Evolutionary conservation across 2,888 invertebrate species (phyloP).

Genomic region (Ophion slaviceki): DNA sequence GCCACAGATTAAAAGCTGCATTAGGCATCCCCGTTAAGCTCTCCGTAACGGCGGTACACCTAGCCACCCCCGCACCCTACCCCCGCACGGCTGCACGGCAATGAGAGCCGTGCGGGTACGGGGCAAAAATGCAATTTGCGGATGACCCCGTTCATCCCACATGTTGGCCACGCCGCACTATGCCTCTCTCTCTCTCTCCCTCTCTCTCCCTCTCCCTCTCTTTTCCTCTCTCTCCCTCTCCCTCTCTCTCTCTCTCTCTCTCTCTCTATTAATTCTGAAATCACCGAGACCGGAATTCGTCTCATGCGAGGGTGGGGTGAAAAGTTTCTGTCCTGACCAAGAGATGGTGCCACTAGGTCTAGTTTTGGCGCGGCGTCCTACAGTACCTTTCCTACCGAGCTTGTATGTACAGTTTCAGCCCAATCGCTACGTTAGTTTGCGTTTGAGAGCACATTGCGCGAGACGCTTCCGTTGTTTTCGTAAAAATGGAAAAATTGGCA

Average conservation of each 20-base stretch:
- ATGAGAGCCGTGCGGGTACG: conserved; percentile 28
- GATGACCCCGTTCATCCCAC: conserved; percentile 61
- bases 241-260: not conserved
- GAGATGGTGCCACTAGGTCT: no score
- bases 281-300: conserved; percentile 50
- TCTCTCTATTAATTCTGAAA: conserved; percentile 46
- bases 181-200: not conserved
- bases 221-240: conserved; percentile 2
- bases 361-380: no score
- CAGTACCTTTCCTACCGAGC: no score
- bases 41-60: conserved; percentile 32
- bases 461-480: no score
- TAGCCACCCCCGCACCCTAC: conserved; percentile 17
- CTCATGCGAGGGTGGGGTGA: not conserved
- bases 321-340: no score
- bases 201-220: conserved; percentile 22
- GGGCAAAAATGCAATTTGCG: conserved; percentile 71
- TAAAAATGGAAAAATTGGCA: no score
- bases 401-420: no score
- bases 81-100: conserved; percentile 7
- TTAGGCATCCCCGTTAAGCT: conserved; percentile 63
- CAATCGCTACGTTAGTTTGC: no score
- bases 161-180: conserved; percentile 51
- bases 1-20: conserved; percentile 71
- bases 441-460: no score